Base-by-base conservation (phyloP, 2,113 vertebrate species). In the Megatriorchis doriae region DNA sequence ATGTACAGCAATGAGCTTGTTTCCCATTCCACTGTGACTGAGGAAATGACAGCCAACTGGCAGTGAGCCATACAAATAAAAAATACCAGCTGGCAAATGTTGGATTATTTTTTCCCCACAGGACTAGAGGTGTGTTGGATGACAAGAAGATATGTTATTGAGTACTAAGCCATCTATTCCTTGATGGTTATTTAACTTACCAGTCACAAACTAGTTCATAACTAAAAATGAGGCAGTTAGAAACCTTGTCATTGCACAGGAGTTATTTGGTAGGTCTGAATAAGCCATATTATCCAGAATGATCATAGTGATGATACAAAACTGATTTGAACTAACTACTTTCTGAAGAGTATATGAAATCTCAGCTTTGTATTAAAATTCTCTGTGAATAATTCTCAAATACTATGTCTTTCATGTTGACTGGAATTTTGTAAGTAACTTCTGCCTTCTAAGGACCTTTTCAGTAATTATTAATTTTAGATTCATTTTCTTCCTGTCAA, bases 1-100 rank as follows among this genome's bases (percentile, higher is more conserved):
- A 82, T 48, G 22, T 95, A 88, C 79, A 96, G 59, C 43, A 86
- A 94, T 79, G 81, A 96, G 32, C 83, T 93, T 95, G 86, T 96
- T 96, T 97, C 68, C 48, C 53, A 66, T 86, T 96, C 86, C 92
- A 52, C 45, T 91, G 96, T 88, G 90, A 80, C 86, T 88, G 71
- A 93, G 43, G 47, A 91, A 90, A 95, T 90, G 88, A 93, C 78
- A 95, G 47, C 8, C 56, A 47, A 9, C 31, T 95, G 94, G 88
- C 84, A 68, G 34, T 45, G n/a, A 18, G 71, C 93, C 93, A 88
- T 31, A 58, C 14, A 86, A 90, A 94, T 81, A 79, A 86, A 93
- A 96, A 94, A 52, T 82, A 79, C 70, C 81, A 86, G 53, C 88
- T 95, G 91, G 73, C 25, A 79, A 90, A 87, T 83, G 26, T 82